Base-by-base conservation (phyloP, 2,797 vertebrate genomes). In the Amblyraja radiata region DNA sequence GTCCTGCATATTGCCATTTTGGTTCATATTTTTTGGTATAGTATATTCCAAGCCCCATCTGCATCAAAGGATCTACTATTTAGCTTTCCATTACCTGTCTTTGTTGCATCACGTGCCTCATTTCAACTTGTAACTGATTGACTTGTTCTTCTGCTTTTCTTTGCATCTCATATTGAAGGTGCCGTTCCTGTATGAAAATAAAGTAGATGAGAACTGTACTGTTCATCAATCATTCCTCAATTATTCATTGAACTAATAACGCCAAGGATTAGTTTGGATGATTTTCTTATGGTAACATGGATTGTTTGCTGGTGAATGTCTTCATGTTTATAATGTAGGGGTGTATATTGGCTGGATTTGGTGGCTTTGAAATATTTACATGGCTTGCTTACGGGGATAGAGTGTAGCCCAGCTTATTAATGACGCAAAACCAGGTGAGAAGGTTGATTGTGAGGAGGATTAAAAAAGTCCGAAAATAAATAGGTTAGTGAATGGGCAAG, bases 111-210 rank as follows among this genome's bases (percentile, higher is more conserved):
- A 94, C 80, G 32, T 32, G 36, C n/a, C 91, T 90, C 90, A 95
- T 93, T 93, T 94, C 93, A 63, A 73, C 93, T 93, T 94, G 90
- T 68, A 95, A 93, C 13, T 93, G 77, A 68, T 79, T 93, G 78
- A 95, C 94, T 80, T 94, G 93, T 68, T 93, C 71, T 7, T 94
- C 93, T 61, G 94, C 93, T 14, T 77, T 93, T 61, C 90, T 94
- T 88, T 94, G 93, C 46, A 94, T 88, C 88, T 95, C 94, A 63
- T 93, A 94, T 73, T 71, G 80, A 36, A 93, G 32, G n/a, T 94
- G 94, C 58, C 93, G 93, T 28, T 94, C 94, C 94, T 95, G 90
- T 36, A 63, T 81, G 77, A 58, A 73, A 61, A 25, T 28, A 84
- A 84, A 61, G 54, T 58, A 46, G 77, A 36, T 79, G n/a, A 79